Evolutionary conservation across 2,888 invertebrate genomes (phyloP), one percentile per base, ranked within the genome.

Genomic region (Allacma fusca): DNA sequence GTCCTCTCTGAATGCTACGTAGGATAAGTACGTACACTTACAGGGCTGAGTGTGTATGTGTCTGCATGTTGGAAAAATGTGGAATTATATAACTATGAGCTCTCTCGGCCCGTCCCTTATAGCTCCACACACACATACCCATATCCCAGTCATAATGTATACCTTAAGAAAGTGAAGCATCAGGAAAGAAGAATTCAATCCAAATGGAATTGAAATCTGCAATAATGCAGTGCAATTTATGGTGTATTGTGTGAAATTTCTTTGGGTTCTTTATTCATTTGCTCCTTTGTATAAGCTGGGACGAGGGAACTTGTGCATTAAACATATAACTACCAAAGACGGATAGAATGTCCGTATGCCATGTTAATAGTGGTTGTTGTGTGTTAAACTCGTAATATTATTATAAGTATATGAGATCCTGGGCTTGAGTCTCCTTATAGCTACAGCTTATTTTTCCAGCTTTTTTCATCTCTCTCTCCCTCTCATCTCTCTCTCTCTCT

Each of bases 151-250:
- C 59, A 64, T 74, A 40, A 43, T 74, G 64, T 74, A 29, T 74
- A 74, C 74, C 74, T 74, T 74, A 65, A 65, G 64, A 74, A 74
- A 74, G 74, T 74, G 74, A 74, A 74, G 74, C 74, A 74, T 65
- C 50, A 74, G 67, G 64, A 29, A 65, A 74, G 74, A 74, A 65
- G 74, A 65, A 74, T 74, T 74, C 74, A 74, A 74, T 74, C 74
- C 65, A 73, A 77, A 68, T 72, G 73, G 68, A 73, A 77, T 77
- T 73, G 77, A 77, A 77, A 77, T 77, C 77, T 77, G 77, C 77
- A 77, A 77, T 77, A 77, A 77, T 77, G 77, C 77, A 72, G 77
- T 77, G 77, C 77, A 77, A 77, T 77, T 77, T 77, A 73, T 77
- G 73, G 73, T 67, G 77, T 77, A 77, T 77, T 77, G 77, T 77